Base-by-base conservation (phyloP, 1,140 invertebrate genomes). In the Monochamus saltuarius region DNA sequence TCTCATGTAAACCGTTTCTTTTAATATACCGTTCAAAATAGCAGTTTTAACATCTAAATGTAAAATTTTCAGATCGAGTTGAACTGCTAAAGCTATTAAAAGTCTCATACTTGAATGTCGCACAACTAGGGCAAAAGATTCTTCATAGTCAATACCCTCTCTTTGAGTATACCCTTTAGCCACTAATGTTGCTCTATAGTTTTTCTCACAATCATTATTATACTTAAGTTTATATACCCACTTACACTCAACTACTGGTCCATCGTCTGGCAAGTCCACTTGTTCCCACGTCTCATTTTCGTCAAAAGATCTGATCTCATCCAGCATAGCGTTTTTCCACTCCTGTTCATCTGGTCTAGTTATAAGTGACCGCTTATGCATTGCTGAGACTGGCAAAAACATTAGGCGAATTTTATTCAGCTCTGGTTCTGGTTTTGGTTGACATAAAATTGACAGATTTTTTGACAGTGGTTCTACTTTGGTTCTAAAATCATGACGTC, bases 151-250 rank as follows among this genome's bases (percentile, higher is more conserved):
- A n/a, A n/a, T n/a, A n/a, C n/a, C n/a, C n/a, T n/a, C n/a, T n/a
- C n/a, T n/a, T n/a, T n/a, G n/a, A n/a, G n/a, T n/a, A n/a, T n/a
- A n/a, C n/a, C n/a, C n/a, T n/a, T n/a, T n/a, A n/a, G n/a, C n/a
- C n/a, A n/a, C n/a, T n/a, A n/a, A n/a, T n/a, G n/a, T n/a, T n/a
- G n/a, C n/a, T n/a, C n/a, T n/a, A n/a, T n/a, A n/a, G n/a, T n/a
- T n/a, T n/a, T 43, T 29, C 73, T 77, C 7, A 68, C 62, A 64
- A 71, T 77, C 36, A 60, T 75, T 36, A 78, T 73, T 77, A n/a
- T 75, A 79, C 50, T 74, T 71, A 59, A 65, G 67, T 43, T 71
- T 47, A 29, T 77, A 68, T 35, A 70, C 55, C 50, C 65, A 73
- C 45, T 56, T 62, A 49, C 59, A 51, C 39, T 60, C 51, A 38